These are phyloP conservation scores for Leptopilina boulardi DNA, from an alignment of 1,140 invertebrate species.

Conservation along the genomic window DNA sequence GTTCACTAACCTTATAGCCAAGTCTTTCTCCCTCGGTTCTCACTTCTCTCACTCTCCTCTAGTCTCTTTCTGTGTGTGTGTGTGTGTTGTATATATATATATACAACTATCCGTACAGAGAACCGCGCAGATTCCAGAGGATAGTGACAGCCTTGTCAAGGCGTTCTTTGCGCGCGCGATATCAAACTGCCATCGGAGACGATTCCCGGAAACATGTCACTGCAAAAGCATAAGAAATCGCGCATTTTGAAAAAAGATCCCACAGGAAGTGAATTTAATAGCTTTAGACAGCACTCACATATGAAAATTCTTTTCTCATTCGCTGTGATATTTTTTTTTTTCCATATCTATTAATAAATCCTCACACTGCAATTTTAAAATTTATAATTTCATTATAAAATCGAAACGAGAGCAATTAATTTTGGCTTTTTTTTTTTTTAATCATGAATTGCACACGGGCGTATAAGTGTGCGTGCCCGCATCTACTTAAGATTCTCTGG, in stretches of 20 bases:
- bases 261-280: conserved; percentile 38
- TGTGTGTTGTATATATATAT: too few species aligned
- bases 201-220: conserved; percentile 29
- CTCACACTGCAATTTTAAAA: too few species aligned
- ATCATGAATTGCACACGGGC: conserved; percentile 43
- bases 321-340: too few species aligned
- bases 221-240: neutral
- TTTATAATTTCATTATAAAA: too few species aligned
- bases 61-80: too few species aligned
- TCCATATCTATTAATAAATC: too few species aligned
- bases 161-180: conserved; percentile 51
- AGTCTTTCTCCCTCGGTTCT: conserved; percentile 41
- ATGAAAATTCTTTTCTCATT: conserved; percentile 14
- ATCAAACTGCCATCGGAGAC: conserved; percentile 34
- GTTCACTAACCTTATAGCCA: conserved; percentile 59
- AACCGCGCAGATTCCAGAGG: conserved; percentile 50
- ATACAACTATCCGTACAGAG: conserved; percentile 43
- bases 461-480: conserved; percentile 51
- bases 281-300: neutral
- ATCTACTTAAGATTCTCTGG: conserved; percentile 66
- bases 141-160: conserved; percentile 63
- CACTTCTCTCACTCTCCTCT: conserved; percentile 49
- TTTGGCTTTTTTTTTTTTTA: conserved; percentile 44
- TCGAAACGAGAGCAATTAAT: too few species aligned
- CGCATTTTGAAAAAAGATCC: neutral